phyloP scores from a whole-genome alignment of 2,113 vertebrate genomes.

The Silurus meridionalis region DNA sequence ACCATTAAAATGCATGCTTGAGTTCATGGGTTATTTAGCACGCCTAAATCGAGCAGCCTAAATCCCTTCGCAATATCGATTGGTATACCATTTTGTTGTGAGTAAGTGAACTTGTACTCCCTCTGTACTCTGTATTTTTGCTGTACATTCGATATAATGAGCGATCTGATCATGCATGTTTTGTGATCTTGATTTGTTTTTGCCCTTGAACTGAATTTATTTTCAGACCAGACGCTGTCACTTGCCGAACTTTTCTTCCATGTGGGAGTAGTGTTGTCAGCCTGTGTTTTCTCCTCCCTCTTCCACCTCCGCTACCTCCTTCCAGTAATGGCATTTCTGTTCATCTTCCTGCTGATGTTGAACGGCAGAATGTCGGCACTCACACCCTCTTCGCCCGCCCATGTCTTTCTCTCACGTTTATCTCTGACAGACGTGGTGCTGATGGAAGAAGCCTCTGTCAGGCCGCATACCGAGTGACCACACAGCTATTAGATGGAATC shows the following conservation, averaged over 20 bases:
- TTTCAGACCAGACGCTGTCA: background rate
- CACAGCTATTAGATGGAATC: slow-evolving; percentile 17
- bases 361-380: background rate
- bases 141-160: background rate
- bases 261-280: slow-evolving; percentile 26
- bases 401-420: slow-evolving; percentile 3
- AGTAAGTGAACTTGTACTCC: background rate
- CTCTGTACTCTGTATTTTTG: background rate
- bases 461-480: slow-evolving; percentile 11
- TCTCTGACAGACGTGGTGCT: slow-evolving; percentile 25
- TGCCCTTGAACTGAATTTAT: slow-evolving; percentile 3
- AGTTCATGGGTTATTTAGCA: background rate
- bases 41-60: background rate
- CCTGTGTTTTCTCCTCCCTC: background rate
- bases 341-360: slow-evolving; percentile 18
- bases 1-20: background rate
- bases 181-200: background rate
- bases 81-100: background rate
- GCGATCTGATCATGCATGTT: background rate
- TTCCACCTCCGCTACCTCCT: background rate
- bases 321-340: slow-evolving; percentile 33
- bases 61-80: background rate
- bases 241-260: background rate
- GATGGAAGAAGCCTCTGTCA: slow-evolving; percentile 31
- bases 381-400: background rate